Percentiles rank a stretch among this genome's conserved stretches.
phyloP scores from a whole-genome alignment of 2,113 vertebrate species.

The Brachyhypopomus gauderio region DNA sequence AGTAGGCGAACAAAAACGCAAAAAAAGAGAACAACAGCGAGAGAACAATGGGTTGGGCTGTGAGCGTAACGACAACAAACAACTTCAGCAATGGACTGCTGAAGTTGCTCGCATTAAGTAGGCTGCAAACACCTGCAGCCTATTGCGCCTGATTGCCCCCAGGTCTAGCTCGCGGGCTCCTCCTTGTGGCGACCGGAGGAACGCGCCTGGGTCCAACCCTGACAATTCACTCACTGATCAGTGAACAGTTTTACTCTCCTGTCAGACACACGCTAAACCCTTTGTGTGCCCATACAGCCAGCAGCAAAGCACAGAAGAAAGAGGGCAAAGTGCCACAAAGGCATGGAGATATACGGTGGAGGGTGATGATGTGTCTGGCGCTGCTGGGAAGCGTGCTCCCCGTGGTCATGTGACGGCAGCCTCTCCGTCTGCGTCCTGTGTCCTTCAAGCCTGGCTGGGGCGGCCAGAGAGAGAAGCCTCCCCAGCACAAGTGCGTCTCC shows the following conservation, averaged over 20 bases:
- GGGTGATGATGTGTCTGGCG: not conserved
- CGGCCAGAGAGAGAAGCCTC: not conserved
- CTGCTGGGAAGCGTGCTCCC: not conserved
- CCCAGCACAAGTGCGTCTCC: not conserved
- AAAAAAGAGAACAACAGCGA: too few species aligned
- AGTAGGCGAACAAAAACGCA: too few species aligned
- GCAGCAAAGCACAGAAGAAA: slow-evolving; percentile 70
- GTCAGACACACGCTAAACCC: not conserved
- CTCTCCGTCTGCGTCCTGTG: not conserved
- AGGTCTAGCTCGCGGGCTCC: too few species aligned
- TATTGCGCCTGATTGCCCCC: too few species aligned
- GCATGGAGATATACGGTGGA: not conserved
- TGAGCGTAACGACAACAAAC: too few species aligned
- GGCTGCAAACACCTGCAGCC: too few species aligned
- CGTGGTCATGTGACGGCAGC: not conserved
- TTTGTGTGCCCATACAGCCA: not conserved
- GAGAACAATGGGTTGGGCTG: too few species aligned
- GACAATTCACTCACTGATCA: too few species aligned
- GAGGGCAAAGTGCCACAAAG: slow-evolving; percentile 17
- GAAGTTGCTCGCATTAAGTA: too few species aligned
- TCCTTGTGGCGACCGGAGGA: too few species aligned
- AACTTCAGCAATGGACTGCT: too few species aligned
- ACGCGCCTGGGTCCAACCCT: too few species aligned
- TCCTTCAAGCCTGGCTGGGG: slow-evolving; percentile 5
- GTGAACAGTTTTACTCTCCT: not conserved